Conservation (phyloP, 2,113 vertebrate species). For the Andinoacara biseriatus region DNA sequence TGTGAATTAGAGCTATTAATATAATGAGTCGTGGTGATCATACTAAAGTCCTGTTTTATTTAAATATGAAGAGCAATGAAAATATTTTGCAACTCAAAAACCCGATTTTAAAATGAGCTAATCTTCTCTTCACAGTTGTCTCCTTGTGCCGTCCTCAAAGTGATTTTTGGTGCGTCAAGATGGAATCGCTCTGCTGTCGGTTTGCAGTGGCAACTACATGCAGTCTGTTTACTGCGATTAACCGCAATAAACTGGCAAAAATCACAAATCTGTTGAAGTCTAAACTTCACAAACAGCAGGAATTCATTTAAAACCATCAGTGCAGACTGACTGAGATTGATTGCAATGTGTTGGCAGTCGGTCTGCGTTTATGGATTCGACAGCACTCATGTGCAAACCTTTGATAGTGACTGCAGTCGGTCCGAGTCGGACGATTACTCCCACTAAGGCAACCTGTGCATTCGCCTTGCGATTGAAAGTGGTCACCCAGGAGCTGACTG, state of each 20-base stretch:
- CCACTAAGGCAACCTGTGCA: neutral
- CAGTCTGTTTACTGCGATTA: no score
- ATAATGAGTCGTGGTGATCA: neutral
- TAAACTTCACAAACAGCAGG: neutral
- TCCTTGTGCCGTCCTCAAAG: neutral
- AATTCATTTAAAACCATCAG: neutral
- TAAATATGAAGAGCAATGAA: neutral
- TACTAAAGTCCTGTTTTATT: neutral
- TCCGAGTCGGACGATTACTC: neutral
- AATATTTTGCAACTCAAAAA: neutral
- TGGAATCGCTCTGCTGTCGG: rapidly evolving
- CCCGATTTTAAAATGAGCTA: neutral
- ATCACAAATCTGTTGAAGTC: neutral
- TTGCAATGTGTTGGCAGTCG: neutral
- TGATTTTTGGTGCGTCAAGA: rapidly evolving
- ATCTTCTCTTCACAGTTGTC: neutral
- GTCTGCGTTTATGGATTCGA: neutral
- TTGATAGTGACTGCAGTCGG: neutral
- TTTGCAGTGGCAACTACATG: neutral
- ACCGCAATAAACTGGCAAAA: neutral
- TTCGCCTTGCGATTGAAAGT: neutral
- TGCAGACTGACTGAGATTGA: neutral
- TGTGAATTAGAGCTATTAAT: neutral
- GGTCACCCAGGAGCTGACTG: neutral
- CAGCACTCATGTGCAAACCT: neutral